These are phyloP conservation scores for Drosophila watanabei DNA, from an alignment of 1,140 invertebrate genomes.

Conservation along the genomic window DNA sequence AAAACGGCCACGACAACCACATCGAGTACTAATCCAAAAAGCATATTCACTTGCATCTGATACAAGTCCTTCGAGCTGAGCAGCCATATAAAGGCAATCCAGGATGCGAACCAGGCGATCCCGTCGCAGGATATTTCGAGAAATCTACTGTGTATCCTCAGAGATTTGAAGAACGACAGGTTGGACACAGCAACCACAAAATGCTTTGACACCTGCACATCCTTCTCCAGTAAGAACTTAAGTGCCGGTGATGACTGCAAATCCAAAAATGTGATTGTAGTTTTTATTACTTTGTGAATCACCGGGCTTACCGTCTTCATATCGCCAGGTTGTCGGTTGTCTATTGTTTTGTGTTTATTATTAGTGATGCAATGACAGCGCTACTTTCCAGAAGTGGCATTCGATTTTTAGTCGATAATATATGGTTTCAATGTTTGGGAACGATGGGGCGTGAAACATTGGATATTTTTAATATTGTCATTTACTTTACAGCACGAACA, in stretches of 20 bases:
- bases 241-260: constrained; percentile 28
- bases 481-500: background rate
- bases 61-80: constrained; percentile 89
- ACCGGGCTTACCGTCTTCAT: constrained; percentile 31
- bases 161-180: constrained; percentile 87
- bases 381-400: constrained; percentile 6
- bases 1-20: constrained; percentile 92
- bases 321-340: background rate
- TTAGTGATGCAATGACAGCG: constrained; percentile 11
- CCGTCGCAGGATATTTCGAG: constrained; percentile 95
- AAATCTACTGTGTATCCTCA: constrained; percentile 88
- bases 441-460: constrained; percentile 3
- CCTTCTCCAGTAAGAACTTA: constrained; percentile 86
- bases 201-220: constrained; percentile 88
- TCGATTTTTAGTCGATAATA: constrained; percentile 15
- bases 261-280: background rate
- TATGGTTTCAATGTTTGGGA: background rate
- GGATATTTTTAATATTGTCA: background rate
- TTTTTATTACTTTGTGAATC: constrained; percentile 17
- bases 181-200: constrained; percentile 88
- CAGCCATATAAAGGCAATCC: constrained; percentile 90
- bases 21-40: constrained; percentile 94
- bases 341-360: constrained; percentile 28
- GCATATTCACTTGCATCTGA: constrained; percentile 94
- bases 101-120: constrained; percentile 92